Evolutionary conservation across 37 sponge, comb jelly and placozoan species (phyloP).

Genomic region (Agelas oroides): DNA sequence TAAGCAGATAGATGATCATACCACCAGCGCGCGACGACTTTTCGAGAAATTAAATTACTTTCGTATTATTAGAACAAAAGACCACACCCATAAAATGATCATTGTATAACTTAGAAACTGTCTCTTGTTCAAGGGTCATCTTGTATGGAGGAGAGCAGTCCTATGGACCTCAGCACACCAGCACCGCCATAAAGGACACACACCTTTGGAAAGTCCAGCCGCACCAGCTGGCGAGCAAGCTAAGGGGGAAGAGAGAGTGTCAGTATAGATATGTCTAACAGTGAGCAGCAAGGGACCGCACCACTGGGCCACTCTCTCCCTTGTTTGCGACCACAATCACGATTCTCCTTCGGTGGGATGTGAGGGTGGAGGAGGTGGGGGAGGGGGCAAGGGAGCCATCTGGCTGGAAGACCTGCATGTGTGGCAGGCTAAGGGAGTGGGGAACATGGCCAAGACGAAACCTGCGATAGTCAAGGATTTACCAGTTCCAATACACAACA

Average conservation of each 20-base stretch:
- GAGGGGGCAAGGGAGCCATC: conserved; percentile 53
- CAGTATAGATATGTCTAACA: background rate
- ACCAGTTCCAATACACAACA: background rate
- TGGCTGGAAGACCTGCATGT: conserved; percentile 57
- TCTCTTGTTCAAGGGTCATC: conserved; percentile 46
- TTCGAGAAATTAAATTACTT: too few species aligned
- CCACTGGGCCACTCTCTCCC: conserved; percentile 52
- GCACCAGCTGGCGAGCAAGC: conserved; percentile 88
- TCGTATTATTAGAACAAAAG: too few species aligned
- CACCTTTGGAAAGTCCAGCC: conserved; percentile 71
- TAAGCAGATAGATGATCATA: too few species aligned
- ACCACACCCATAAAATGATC: too few species aligned
- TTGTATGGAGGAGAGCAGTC: conserved; percentile 67
- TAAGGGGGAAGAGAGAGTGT: conserved; percentile 38
- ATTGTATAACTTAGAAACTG: too few species aligned
- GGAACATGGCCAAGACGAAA: conserved; percentile 81
- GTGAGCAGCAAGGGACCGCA: background rate
- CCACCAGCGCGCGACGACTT: too few species aligned
- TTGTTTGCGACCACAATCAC: conserved; percentile 71
- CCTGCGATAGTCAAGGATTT: conserved; percentile 4
- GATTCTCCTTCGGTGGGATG: conserved; percentile 21
- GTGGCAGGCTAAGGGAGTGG: conserved; percentile 75
- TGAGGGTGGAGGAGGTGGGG: conserved; percentile 17
- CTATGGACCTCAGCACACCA: conserved; percentile 61
- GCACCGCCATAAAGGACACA: conserved; percentile 82